Evolutionary conservation across 2,797 vertebrate genomes (phyloP), one percentile per base, ranked within the genome.

Genomic region (Denticeps clupeoides): DNA sequence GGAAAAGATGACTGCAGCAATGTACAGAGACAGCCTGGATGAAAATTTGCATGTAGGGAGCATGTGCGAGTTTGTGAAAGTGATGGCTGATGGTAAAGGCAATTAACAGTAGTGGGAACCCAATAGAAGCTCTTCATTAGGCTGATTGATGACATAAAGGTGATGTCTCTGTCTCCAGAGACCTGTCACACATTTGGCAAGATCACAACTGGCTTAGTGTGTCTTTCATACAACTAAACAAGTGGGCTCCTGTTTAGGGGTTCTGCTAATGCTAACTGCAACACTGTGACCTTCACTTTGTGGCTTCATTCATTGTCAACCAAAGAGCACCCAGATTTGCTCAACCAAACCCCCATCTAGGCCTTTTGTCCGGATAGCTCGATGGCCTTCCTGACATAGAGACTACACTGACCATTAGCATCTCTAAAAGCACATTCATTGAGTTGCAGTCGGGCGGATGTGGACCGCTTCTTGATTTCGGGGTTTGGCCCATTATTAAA

Each of bases 381-480:
- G 42, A 59, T 22, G 64, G 56, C 55, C 57, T 15, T 22, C 47
- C 4, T 38, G 18, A 38, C 35, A 38, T 18, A 19, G 16, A 38
- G 72, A 69, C 79, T 68, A 74, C 72, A 63, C 67, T 33, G 43
- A 43, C 55, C 58, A 79, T 79, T 80, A 77, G 78, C 81, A 82
- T 81, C 73, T 80, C 73, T 73, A 81, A 80, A 78, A 77, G 61
- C 61, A 56, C 5, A 67, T 29, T 52, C 69, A 69, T 58, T 8
- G 31, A 82, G 79, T 82, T 59, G 82, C 81, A 73, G 84, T 62
- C 56, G 18, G 69, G 60, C 76, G 74, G 72, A 64, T 77, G 79
- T 74, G 82, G 51, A 56, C 67, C 71, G 76, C 75, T 78, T 84
- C 86, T 85, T 85, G 90, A 82, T 79, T 82, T 84, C 85, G 79